Evolutionary conservation across 2,113 vertebrate genomes (phyloP).

Genomic region (Tricholaema leucomelas): DNA sequence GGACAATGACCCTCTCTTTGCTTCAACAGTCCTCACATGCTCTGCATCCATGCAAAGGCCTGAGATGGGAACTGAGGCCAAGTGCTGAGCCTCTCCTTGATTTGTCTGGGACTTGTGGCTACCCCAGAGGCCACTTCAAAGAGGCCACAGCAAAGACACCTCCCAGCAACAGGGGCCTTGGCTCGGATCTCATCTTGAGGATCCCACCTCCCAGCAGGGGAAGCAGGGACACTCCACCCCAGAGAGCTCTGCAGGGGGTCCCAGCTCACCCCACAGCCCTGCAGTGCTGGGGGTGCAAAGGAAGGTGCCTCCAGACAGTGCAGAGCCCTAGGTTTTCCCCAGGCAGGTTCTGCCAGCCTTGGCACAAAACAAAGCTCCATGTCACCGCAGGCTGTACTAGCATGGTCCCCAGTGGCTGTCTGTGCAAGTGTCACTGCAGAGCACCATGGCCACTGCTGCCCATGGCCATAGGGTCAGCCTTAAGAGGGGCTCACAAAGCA

Average conservation of each 20-base stretch:
- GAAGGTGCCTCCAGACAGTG: neutral
- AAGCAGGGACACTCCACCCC: neutral
- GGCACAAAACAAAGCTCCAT: accelerated
- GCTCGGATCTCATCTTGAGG: neutral
- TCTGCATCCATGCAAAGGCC: neutral
- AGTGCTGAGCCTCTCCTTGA: neutral
- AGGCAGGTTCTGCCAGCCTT: accelerated
- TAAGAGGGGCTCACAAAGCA: neutral
- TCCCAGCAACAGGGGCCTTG: accelerated
- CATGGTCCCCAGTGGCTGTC: neutral
- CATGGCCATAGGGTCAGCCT: neutral
- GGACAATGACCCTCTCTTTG: neutral
- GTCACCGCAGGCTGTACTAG: accelerated
- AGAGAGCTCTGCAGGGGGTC: neutral
- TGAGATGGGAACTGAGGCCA: neutral
- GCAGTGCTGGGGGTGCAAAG: neutral
- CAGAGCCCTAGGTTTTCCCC: neutral
- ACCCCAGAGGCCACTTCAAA: neutral
- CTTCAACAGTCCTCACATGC: neutral
- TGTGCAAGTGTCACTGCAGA: neutral
- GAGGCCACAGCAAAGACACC: neutral
- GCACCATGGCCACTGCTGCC: neutral
- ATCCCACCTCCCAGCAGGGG: accelerated
- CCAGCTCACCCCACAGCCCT: neutral
- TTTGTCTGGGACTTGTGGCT: neutral